Percentiles rank a stretch among this genome's conserved stretches.
These are phyloP conservation scores for Pogonomyrmex californicus DNA, from an alignment of 1,140 invertebrate species.

Conservation along the genomic window DNA sequence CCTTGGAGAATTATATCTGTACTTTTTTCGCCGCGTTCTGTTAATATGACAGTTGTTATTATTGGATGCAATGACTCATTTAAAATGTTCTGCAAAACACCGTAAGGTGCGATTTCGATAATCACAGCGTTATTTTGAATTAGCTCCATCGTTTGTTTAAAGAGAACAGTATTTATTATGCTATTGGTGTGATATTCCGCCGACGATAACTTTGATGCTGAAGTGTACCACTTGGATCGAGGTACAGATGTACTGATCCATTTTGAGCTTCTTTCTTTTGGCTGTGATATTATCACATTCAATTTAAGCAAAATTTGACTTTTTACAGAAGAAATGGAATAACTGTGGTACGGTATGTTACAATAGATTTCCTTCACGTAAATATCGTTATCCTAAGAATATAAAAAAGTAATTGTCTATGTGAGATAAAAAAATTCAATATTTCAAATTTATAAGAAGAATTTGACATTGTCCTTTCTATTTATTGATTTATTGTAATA, in stretches of 20 bases:
- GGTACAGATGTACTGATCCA: constrained; percentile 96
- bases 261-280: constrained; percentile 90
- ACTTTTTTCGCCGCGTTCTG: neutral
- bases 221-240: constrained; percentile 89
- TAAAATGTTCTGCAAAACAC: constrained; percentile 90
- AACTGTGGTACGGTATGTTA: constrained; percentile 92
- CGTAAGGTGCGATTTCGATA: constrained; percentile 95
- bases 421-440: no score
- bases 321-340: constrained; percentile 89
- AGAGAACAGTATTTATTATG: constrained; percentile 93
- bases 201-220: constrained; percentile 91
- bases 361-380: constrained; percentile 92
- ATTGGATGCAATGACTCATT: constrained; percentile 87
- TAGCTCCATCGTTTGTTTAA: constrained; percentile 92
- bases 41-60: constrained; percentile 57
- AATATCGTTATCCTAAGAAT: constrained; percentile 89
- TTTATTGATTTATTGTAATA: no score
- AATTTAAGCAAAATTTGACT: constrained; percentile 91
- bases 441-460: no score
- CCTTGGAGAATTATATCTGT: neutral
- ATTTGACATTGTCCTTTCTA: no score
- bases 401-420: no score
- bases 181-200: constrained; percentile 98
- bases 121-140: constrained; percentile 93
- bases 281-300: constrained; percentile 90